Evolutionary conservation across 2,113 vertebrate species (phyloP), one percentile per base, ranked within the genome.

Genomic region (Rhinolophus sinicus): DNA sequence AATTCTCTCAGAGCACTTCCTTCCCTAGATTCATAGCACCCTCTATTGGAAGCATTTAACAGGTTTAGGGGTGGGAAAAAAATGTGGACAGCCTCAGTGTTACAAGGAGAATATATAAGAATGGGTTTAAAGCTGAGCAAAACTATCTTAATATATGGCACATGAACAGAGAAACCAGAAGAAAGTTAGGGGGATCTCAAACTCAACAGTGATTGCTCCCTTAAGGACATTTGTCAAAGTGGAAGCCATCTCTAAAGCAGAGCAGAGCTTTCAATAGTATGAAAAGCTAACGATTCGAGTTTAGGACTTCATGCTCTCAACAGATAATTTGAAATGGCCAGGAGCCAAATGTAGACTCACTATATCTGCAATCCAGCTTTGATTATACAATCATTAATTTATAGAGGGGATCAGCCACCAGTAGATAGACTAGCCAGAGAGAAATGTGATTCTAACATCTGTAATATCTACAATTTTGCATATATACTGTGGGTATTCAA

Each of bases 1-100:
- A 50, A 58, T 84, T 84, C 11, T 50, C 70, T 86, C 58, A 69
- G 40, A 75, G 21, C 3, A 60, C 16, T 44, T 60, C 26, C 12
- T 69, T 75, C 54, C 44, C 38, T 93, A 90, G 86, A 93, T 96
- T 96, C 75, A 93, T 15, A 93, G 76, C 93, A 93, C 86, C 95
- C 76, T 93, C 81, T 94, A 5, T 90, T 50, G 47, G 47, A 50
- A 50, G 2, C 47, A 78, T 67, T 92, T 95, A 83, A 77, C 38
- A 78, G n/a, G 62, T 28, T 87, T 40, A 4, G 80, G 35, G 11
- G 47, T 65, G 69, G 14, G 69, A 89, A 38, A 92, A 14, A 76
- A 77, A 77, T 62, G 10, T 26, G 24, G 33, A 80, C 22, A 67
- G 60, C 26, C 44, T 81, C 21, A 64, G 11, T 38, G 50, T 92